Evolutionary conservation across 2,888 invertebrate genomes (phyloP), one percentile per base, ranked within the genome.

Genomic region (Sepioteuthis lessoniana): DNA sequence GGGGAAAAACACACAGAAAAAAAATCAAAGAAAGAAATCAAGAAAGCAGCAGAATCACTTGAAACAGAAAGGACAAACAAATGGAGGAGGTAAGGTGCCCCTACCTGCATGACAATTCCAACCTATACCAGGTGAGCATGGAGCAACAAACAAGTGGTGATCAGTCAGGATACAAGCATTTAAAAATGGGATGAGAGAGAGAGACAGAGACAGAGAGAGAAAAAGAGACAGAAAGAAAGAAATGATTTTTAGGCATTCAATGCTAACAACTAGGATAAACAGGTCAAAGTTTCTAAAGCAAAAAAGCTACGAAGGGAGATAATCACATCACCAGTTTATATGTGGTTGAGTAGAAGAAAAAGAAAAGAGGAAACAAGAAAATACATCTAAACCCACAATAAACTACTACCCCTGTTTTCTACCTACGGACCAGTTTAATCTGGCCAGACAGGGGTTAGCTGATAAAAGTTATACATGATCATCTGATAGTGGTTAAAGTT

Each of bases 1-100:
- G n/a, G 76, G 2, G 10, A 76, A 76, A 76, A n/a, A 16, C n/a
- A 31, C 31, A 31, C 8, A 76, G 16, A 35, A 76, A 35, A n/a
- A 35, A 76, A 21, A 10, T 5, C 1, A 76, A 76, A 35, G 76
- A 35, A n/a, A 76, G n/a, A 76, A n/a, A 13, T 16, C n/a, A 76
- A 76, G 35, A 76, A 76, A 76, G 16, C 76, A 76, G n/a, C 16
- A 76, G 76, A 76, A 76, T 76, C n/a, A 76, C 76, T n/a, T 10
- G 60, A 55, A 76, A 76, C 76, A 35, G 76, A 35, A 76, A 35
- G n/a, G 76, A 76, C 16, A 76, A n/a, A 76, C 76, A 76, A 76
- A 76, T 76, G 76, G 76, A 76, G 76, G 76, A 76, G 76, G 76
- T 76, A 76, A 76, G 76, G 35, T 76, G 76, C n/a, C 76, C n/a